A percentile compares a stretch with the other conserved stretches of the same genome.
phyloP scores from a whole-genome alignment of 2,888 invertebrate species.

The Hartigia nigra region DNA sequence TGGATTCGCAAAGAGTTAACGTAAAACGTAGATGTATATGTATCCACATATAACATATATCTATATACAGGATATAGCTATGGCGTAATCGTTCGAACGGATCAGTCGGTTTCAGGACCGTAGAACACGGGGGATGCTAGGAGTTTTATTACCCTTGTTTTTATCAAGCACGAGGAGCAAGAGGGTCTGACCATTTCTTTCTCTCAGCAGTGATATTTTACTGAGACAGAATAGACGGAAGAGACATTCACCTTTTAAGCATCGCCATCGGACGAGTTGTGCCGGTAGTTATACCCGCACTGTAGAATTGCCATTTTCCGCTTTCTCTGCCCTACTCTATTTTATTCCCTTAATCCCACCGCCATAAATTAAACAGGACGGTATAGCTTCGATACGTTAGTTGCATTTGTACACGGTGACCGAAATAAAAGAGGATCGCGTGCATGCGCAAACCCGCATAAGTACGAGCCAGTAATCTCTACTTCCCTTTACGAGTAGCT shows the following conservation, averaged over 20 bases:
- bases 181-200: conserved; percentile 47
- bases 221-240: conserved; percentile 20
- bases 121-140: conserved; percentile 19
- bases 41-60: neutral
- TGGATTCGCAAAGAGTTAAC: neutral
- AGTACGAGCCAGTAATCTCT: neutral
- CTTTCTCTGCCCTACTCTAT: conserved; percentile 32
- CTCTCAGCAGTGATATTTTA: conserved; percentile 56
- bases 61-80: neutral
- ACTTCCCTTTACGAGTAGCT: neutral
- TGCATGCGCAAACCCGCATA: conserved; percentile 7
- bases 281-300: conserved; percentile 47
- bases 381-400: conserved; percentile 55
- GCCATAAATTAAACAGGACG: conserved; percentile 55
- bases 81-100: conserved; percentile 42
- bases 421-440: conserved; percentile 8
- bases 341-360: conserved; percentile 56
- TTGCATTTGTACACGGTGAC: conserved; percentile 45
- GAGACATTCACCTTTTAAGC: conserved; percentile 33
- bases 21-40: neutral
- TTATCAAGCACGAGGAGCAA: conserved; percentile 44
- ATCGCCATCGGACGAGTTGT: conserved; percentile 15
- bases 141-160: conserved; percentile 57
- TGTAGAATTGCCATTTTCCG: conserved; percentile 60
- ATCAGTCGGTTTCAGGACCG: conserved; percentile 29